Conservation (phyloP, 2,888 invertebrate species). For the Athalia circularis region DNA sequence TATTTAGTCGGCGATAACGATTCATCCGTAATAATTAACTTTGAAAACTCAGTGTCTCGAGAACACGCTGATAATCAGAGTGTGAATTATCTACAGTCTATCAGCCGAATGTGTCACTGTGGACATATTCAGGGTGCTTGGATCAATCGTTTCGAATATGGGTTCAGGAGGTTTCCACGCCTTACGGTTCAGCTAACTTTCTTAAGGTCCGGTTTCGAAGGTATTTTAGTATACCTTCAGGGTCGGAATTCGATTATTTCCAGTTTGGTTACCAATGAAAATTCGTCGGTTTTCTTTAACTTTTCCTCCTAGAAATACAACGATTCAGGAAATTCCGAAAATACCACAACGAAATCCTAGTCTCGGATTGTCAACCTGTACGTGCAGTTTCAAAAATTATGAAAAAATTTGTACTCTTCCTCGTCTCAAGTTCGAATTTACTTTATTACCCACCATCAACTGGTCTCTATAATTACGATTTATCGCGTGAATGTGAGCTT, state of each 20-base stretch:
- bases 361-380: too few species aligned
- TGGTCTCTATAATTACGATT: slow-evolving; percentile 37
- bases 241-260: neutral
- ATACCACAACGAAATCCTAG: too few species aligned
- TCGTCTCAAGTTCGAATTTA: slow-evolving; percentile 29
- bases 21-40: too few species aligned
- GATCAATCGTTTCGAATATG: neutral
- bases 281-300: neutral
- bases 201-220: neutral
- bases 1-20: too few species aligned
- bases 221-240: neutral
- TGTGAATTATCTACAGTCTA: too few species aligned
- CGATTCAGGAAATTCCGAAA: too few species aligned
- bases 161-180: neutral
- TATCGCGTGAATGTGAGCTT: slow-evolving; percentile 29
- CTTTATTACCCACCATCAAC: slow-evolving; percentile 22
- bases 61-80: too few species aligned
- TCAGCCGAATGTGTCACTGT: too few species aligned
- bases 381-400: too few species aligned
- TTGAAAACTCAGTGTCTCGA: too few species aligned
- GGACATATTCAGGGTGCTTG: neutral
- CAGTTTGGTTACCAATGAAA: neutral
- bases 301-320: neutral
- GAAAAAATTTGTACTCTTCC: neutral
- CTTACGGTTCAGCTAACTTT: neutral